A percentile compares a stretch with the other conserved stretches of the same genome.
Evolutionary conservation across 1,140 invertebrate species (phyloP).

Genomic region (Aphaenogaster ashmeadi): DNA sequence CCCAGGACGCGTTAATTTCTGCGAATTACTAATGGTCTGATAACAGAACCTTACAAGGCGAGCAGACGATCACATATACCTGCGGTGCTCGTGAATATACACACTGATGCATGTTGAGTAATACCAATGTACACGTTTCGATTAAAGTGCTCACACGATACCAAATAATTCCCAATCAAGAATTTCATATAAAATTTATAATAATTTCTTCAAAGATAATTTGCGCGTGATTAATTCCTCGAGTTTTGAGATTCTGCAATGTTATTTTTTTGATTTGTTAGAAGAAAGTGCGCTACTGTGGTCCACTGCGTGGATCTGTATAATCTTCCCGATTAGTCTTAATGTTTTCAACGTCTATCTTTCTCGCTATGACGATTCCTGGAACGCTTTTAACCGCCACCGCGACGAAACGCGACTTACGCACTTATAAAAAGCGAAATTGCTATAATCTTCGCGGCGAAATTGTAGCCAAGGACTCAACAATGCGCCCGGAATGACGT

Average conservation of each 20-base stretch:
- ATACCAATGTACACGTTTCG: neutral
- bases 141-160: neutral
- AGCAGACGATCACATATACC: neutral
- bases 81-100: constrained; percentile 21
- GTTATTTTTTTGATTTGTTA: neutral
- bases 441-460: constrained; percentile 22
- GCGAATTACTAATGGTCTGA: constrained; percentile 60
- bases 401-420: constrained; percentile 28
- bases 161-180: neutral
- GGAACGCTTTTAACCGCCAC: constrained; percentile 16
- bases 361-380: constrained; percentile 22
- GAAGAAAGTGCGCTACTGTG: neutral
- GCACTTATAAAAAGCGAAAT: constrained; percentile 41
- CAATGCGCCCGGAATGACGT: constrained; percentile 12
- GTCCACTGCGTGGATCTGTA: neutral
- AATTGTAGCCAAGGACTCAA: neutral
- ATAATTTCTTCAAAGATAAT: neutral
- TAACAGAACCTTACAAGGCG: constrained; percentile 58
- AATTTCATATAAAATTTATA: neutral
- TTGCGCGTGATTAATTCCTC: neutral
- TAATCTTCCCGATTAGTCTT: neutral
- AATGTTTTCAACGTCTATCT: constrained; percentile 8
- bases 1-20: constrained; percentile 69
- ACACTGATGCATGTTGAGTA: neutral
- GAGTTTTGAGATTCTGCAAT: neutral